These are phyloP conservation scores for Semaprochilodus insignis DNA, from an alignment of 2,797 vertebrate genomes.

Conservation along the genomic window DNA sequence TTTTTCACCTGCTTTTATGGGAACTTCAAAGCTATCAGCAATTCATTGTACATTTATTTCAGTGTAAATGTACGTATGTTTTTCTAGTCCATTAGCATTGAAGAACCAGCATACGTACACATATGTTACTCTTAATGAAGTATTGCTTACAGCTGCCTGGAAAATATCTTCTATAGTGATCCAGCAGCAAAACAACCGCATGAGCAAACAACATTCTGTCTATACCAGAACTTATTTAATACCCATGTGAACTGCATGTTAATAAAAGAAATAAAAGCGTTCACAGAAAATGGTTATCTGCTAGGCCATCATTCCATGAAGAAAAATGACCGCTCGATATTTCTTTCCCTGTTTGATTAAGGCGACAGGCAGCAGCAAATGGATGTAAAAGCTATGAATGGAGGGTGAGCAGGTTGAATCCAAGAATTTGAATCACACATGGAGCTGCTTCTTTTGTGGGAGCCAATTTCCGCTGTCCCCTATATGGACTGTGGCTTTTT, in stretches of 20 bases:
- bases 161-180: not conserved
- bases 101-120: not conserved
- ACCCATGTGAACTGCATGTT: not conserved
- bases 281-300: no score
- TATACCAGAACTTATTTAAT: not conserved
- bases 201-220: not conserved
- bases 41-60: not conserved
- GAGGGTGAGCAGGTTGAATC: not conserved
- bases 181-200: not conserved
- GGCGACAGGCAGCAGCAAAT: not conserved
- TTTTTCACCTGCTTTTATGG: not conserved
- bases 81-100: not conserved
- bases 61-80: not conserved
- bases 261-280: no score
- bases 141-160: not conserved
- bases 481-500: constrained; percentile 28
- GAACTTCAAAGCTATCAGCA: not conserved
- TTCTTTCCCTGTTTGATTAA: no score
- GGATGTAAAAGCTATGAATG: not conserved
- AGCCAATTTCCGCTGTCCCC: not conserved
- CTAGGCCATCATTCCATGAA: no score
- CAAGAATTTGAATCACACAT: not conserved
- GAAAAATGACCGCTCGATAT: no score
- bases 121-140: not conserved
- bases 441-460: not conserved